Evolutionary conservation across 2,888 invertebrate genomes (phyloP), one percentile per base, ranked within the genome.

Genomic region (Ectropis crepuscularia): DNA sequence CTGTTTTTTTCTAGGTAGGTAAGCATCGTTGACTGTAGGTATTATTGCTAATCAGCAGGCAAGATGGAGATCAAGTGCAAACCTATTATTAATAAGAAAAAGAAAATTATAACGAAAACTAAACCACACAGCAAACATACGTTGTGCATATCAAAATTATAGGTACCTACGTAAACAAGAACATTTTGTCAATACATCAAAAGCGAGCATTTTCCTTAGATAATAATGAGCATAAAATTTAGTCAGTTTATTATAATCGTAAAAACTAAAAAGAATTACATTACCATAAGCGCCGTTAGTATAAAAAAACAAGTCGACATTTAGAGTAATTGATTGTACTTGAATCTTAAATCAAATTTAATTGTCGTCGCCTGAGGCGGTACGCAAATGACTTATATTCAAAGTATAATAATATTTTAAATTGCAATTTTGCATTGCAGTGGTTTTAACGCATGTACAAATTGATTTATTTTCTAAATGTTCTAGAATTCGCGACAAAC

Each of bases 271-370:
- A 6, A 41, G 6, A 6, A n/a, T 41, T 5, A 16, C 48, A 43
- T 64, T 57, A 12, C 42, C 8, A 43, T 43, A 49, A 50, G 48
- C 42, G 45, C 43, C 41, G 60, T 48, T 62, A 47, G 12, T 53
- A 68, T n/a, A 41, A 70, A 76, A 77, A 74, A 71, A 72, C 70
- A 65, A 54, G 71, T 72, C 68, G 72, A 75, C 67, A 77, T 77
- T 78, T 71, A 71, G 57, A 53, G 55, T 78, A 76, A 75, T 76
- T 80, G 74, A 75, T 75, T 72, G 74, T 72, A 77, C 65, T 65
- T 69, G 74, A 76, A 74, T 67, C 61, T 72, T 73, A 74, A 71
- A 77, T 78, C 74, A 69, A 63, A 69, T 70, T 73, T 77, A 79
- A 78, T 77, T 72, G 74, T 69, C 57, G 49, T 53, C 60, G 77